Percentiles rank a stretch among this genome's conserved stretches.
Conservation (phyloP, 2,113 vertebrate genomes). For the Cryptotis parvus region DNA sequence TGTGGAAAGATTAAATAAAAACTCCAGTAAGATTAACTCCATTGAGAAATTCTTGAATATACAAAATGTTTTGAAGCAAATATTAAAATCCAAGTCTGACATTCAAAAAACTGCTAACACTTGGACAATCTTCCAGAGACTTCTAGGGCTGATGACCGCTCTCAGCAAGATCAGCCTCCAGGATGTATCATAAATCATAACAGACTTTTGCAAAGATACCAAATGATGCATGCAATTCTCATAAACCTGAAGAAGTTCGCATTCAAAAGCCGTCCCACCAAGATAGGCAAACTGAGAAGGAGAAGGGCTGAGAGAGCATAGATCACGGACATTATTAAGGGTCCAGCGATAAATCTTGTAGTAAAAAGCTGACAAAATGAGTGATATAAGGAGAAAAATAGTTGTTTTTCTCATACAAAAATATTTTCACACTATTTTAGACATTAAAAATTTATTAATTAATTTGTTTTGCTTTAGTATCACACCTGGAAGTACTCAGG, state of each 20-base stretch:
- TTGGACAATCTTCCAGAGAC: background rate
- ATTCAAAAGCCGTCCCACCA: conserved; percentile 22
- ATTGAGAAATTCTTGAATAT: conserved; percentile 41
- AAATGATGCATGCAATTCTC: background rate
- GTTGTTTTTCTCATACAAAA: conserved; percentile 55
- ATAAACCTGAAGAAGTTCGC: conserved; percentile 3
- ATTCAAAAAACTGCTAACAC: background rate
- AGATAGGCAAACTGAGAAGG: too few species aligned
- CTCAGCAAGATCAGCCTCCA: background rate
- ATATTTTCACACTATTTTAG: too few species aligned
- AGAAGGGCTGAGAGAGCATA: too few species aligned
- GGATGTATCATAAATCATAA: conserved; percentile 3
- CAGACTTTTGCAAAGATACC: conserved; percentile 4
- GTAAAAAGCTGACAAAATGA: background rate
- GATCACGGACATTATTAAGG: background rate
- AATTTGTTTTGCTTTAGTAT: too few species aligned
- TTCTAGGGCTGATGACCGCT: background rate
- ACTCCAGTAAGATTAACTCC: background rate
- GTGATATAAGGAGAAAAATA: background rate
- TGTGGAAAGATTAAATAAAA: background rate
- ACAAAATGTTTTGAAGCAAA: background rate
- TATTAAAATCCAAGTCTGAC: conserved; percentile 13
- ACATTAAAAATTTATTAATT: too few species aligned
- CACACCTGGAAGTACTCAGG: too few species aligned
- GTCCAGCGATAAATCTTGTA: background rate